Conservation (phyloP, 2,797 vertebrate species). For the Betta splendens region DNA sequence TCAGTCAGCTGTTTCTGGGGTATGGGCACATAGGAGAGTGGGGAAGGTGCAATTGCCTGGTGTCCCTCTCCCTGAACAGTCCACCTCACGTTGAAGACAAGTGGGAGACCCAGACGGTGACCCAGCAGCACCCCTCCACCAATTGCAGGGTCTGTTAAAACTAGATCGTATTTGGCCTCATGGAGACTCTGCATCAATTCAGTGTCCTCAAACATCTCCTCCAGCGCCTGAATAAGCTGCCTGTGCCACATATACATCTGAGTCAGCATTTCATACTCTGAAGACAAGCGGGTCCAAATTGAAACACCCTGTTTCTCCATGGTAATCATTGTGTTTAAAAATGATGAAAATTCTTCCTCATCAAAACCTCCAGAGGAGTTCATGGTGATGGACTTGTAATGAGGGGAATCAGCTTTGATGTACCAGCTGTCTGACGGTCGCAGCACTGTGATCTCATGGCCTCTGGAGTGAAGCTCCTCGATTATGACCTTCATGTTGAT, state of each 20-base stretch:
- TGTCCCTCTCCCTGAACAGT: constrained; percentile 66
- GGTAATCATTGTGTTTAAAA: not conserved
- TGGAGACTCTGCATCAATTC: constrained; percentile 58
- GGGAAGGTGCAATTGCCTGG: constrained; percentile 53
- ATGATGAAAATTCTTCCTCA: constrained; percentile 4
- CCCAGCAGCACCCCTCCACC: constrained; percentile 61
- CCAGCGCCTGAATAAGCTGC: constrained; percentile 12
- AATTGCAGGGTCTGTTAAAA: constrained; percentile 62
- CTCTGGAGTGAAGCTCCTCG: constrained; percentile 61
- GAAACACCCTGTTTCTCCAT: constrained; percentile 34
- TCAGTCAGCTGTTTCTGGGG: constrained; percentile 53
- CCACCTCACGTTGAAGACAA: too few species aligned
- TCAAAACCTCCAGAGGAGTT: constrained; percentile 16
- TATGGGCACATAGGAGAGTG: constrained; percentile 64
- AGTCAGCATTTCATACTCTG: constrained; percentile 28
- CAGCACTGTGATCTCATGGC: constrained; percentile 65
- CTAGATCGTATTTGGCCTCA: constrained; percentile 61
- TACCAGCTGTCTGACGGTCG: constrained; percentile 56
- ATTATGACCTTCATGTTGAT: constrained; percentile 73
- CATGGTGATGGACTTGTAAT: constrained; percentile 52
- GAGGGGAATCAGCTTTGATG: constrained; percentile 56
- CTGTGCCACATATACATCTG: constrained; percentile 31
- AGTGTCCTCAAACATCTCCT: constrained; percentile 41
- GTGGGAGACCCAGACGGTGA: constrained; percentile 63
- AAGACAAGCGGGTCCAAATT: constrained; percentile 26